Evolutionary conservation across 2,888 invertebrate species (phyloP).

Genomic region (Agrotis exclamationis): DNA sequence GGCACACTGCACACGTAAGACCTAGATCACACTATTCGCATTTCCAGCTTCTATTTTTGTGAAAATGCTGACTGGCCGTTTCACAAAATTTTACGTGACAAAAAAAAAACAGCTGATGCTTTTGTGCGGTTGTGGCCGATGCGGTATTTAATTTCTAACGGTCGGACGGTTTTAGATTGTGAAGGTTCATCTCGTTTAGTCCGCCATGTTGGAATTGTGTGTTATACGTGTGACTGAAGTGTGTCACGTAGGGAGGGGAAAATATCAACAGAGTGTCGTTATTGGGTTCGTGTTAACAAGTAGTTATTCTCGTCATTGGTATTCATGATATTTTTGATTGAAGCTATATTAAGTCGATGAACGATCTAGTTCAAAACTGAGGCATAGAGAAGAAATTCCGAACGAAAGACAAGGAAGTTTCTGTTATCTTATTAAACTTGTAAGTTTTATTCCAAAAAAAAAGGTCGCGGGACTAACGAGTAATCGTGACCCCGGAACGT

Average conservation of each 20-base stretch:
- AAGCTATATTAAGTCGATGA: background rate
- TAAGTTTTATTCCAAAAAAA: too few species aligned
- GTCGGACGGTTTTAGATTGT: conserved; percentile 19
- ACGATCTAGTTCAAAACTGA: background rate
- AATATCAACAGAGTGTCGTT: conserved; percentile 2
- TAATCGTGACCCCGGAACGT: too few species aligned
- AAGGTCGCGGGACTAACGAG: too few species aligned
- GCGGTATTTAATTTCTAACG: conserved; percentile 37
- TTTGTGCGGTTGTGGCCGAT: conserved; percentile 5
- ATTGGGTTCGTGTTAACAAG: background rate
- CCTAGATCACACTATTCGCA: background rate
- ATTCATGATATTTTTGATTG: background rate
- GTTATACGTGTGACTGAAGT: conserved; percentile 23
- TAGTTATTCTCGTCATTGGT: background rate
- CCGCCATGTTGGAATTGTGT: conserved; percentile 38
- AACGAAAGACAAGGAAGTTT: too few species aligned
- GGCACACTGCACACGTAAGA: background rate
- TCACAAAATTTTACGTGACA: conserved; percentile 8
- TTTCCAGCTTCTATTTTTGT: conserved; percentile 20
- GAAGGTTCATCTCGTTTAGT: conserved; percentile 14
- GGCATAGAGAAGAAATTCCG: too few species aligned
- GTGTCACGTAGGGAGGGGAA: conserved; percentile 32
- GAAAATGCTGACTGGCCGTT: conserved; percentile 26
- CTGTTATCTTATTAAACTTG: too few species aligned
- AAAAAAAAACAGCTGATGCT: conserved; percentile 37